A percentile compares a stretch with the other conserved stretches of the same genome.
Evolutionary conservation across 1,140 invertebrate species (phyloP).

Genomic region (Meloidogyne floridensis): DNA sequence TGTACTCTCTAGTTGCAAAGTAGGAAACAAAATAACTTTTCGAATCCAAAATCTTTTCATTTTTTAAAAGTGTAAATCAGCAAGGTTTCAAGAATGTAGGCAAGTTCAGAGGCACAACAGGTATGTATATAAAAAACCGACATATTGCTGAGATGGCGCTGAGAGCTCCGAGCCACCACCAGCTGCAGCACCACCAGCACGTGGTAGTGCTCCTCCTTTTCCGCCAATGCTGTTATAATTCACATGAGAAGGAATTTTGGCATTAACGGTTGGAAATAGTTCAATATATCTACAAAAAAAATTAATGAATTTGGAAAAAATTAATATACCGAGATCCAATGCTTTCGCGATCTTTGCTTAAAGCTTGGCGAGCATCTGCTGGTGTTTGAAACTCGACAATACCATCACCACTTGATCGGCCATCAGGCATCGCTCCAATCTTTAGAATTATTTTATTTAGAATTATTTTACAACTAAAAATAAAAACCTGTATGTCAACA

Average conservation of each 20-base stretch:
- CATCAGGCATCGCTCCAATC: constrained; percentile 33
- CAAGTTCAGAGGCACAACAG: constrained; percentile 7
- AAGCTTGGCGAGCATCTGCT: constrained; percentile 27
- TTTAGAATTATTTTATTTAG: background rate
- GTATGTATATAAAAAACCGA: background rate
- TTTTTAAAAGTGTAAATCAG: background rate
- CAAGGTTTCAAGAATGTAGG: constrained; percentile 14
- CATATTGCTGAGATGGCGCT: constrained; percentile 18
- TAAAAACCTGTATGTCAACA: constrained; percentile 26
- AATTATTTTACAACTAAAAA: background rate
- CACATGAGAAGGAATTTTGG: constrained; percentile 26
- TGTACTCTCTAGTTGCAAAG: background rate
- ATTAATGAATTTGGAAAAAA: background rate
- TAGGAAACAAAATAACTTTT: background rate
- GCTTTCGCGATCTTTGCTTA: constrained; percentile 36
- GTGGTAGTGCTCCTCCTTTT: background rate
- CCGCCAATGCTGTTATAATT: constrained; percentile 27
- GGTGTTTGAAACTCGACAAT: constrained; percentile 41
- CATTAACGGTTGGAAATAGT: constrained; percentile 14
- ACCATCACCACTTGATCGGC: constrained; percentile 39
- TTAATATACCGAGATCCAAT: constrained; percentile 32
- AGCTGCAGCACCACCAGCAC: background rate
- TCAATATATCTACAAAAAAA: constrained; percentile 18
- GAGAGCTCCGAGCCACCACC: background rate
- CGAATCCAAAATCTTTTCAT: constrained; percentile 4